Base-by-base conservation (phyloP, 2,113 vertebrate genomes). In the Myanophis thanlyinensis region DNA sequence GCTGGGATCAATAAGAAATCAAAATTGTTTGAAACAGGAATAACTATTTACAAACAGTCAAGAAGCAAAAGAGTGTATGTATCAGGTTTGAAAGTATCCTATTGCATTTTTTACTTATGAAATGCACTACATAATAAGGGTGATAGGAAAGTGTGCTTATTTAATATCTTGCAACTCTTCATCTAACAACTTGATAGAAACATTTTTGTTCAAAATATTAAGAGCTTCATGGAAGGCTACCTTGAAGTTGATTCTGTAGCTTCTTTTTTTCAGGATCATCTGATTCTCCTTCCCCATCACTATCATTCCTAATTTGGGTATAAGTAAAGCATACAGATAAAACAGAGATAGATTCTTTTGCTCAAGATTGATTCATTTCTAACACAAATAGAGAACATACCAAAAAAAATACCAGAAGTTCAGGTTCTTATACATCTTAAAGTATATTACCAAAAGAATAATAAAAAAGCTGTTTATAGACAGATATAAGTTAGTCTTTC, bases 181-280 rank as follows among this genome's bases (percentile, higher is more conserved):
- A 18, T 52, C 73, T 56, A 80, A 59, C 56, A 47, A 25, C 30
- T 47, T 88, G 59, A 80, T 25, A 11, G n/a, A 73, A 56, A 47
- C 46, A 11, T 15, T 89, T 89, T 54, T 35, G 30, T 85, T 51
- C 22, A 54, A 8, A 0, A 89, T 9, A 94, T 89, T 22, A 95
- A 96, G 94, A 90, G 15, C 8, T 90, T 94, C 93, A 92, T 95
- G 94, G 80, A 96, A 93, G 95, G 88, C 93, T 95, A 99, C 99
- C 99, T 98, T 99, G 99, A 94, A 99, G 98, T 91, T 99, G 99
- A 96, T 98, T 99, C 96, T 99, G 99, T 89, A 99, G 98, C 94
- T 99, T 99, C 98, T 99, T 99, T 97, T 99, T 99, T 96, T 99
- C 99, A 91, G 99, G 98, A 94, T 99, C 97, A 90, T 99, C 99